Percentiles rank a stretch among this genome's conserved stretches.
These are phyloP conservation scores for Odontamblyopus rebecca DNA, from an alignment of 2,797 vertebrate species.

Conservation along the genomic window DNA sequence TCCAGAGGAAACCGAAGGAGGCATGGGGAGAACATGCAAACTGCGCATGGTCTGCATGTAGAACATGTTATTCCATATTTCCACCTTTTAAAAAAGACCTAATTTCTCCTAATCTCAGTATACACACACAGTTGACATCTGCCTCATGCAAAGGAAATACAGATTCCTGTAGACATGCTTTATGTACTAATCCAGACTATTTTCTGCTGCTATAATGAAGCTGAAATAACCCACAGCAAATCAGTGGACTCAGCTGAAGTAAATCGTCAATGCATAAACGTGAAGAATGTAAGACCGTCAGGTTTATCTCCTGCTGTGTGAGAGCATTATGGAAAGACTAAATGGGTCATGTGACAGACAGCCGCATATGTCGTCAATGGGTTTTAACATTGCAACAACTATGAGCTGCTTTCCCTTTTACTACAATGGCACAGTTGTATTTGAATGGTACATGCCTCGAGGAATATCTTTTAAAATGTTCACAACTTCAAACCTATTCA, in stretches of 20 bases:
- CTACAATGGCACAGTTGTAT: neutral
- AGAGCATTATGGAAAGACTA: constrained; percentile 11
- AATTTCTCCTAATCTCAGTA: constrained; percentile 55
- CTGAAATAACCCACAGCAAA: constrained; percentile 41
- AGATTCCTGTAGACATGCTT: constrained; percentile 17
- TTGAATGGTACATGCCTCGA: neutral
- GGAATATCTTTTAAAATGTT: neutral
- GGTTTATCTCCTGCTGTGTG: constrained; percentile 15
- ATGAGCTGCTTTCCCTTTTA: constrained; percentile 2
- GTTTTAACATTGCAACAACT: neutral
- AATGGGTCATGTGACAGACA: constrained; percentile 5
- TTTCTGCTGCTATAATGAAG: constrained; percentile 14
- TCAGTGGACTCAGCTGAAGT: constrained; percentile 34
- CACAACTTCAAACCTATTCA: constrained; percentile 23
- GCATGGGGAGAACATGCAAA: no score
- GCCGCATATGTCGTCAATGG: neutral
- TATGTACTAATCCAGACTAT: neutral
- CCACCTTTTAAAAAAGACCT: neutral
- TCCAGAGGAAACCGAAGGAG: no score
- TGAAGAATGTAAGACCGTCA: constrained; percentile 21
- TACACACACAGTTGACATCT: constrained; percentile 49
- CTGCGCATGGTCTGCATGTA: no score
- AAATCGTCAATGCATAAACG: constrained; percentile 26
- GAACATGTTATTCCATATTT: neutral
- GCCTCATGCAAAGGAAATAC: constrained; percentile 47